phyloP scores from a whole-genome alignment of 1,140 invertebrate species.

The Globodera rostochiensis region DNA sequence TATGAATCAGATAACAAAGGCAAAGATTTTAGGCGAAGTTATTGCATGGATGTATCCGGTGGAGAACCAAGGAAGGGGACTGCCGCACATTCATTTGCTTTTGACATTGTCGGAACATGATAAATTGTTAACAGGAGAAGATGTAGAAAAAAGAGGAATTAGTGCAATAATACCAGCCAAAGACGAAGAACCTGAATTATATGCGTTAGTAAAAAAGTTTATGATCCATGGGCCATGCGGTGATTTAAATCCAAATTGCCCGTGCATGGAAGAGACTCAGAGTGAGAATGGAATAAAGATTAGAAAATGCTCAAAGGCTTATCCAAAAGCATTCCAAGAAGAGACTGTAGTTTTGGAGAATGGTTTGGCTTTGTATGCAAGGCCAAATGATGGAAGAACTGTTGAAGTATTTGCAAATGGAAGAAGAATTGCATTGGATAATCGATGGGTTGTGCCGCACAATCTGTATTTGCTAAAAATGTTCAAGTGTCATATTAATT shows the following conservation, averaged over 20 bases:
- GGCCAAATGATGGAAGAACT: too few species aligned
- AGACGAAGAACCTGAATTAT: background rate
- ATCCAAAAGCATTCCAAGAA: too few species aligned
- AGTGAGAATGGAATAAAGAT: too few species aligned
- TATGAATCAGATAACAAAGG: conserved; percentile 4
- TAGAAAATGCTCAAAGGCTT: too few species aligned
- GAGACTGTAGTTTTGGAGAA: too few species aligned
- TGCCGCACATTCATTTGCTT: conserved; percentile 14
- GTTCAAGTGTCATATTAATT: too few species aligned
- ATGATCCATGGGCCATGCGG: too few species aligned
- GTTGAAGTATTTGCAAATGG: conserved; percentile 9
- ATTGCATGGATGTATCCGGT: conserved; percentile 6
- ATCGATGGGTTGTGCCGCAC: conserved; percentile 13
- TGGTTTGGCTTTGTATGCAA: too few species aligned
- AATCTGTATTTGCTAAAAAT: too few species aligned
- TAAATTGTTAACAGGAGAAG: background rate
- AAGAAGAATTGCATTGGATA: background rate
- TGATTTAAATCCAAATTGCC: background rate
- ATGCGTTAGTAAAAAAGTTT: background rate
- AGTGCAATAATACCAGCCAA: background rate
- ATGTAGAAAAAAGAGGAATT: conserved; percentile 7
- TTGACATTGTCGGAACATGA: background rate
- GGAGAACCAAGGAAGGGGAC: background rate
- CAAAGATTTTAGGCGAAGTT: background rate
- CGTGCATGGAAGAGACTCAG: too few species aligned